Evolutionary conservation across 1,140 invertebrate species (phyloP), one percentile per base, ranked within the genome.

Genomic region (Phymastichus coffea): DNA sequence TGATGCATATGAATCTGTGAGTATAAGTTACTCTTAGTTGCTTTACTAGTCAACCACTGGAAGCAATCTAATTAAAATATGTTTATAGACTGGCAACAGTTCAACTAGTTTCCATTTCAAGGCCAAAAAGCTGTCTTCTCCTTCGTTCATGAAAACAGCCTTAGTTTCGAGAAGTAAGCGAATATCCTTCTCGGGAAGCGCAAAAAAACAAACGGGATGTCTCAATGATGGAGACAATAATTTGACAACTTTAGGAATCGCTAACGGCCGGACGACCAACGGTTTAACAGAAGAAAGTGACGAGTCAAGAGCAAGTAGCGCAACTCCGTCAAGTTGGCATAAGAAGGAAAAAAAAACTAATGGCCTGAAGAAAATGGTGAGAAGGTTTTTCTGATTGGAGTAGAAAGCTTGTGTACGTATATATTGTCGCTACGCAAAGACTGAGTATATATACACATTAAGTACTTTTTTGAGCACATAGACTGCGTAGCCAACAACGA

Each of bases 61-160:
- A n/a, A n/a, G 14, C 30, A 33, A 6, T 14, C 14, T 33, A 33
- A 6, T 8, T 33, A 33, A 33, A 33, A 14, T 40, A 14, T 25
- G 14, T 7, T 9, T 8, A 22, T 12, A 58, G 57, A 15, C 1
- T 9, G 28, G 44, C n/a, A 52, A 38, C 33, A 59, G 9, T 10
- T 4, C 46, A 4, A 58, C 26, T 15, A 51, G 26, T 28, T 35
- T 52, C 8, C 38, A 15, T 1, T 10, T 70, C 7, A 76, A 73
- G 17, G 46, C 51, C 6, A 57, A 64, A 3, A 69, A 82, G 44
- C 62, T 87, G n/a, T 85, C 82, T 1, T 86, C 87, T 23, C 83
- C 86, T 0, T 83, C 81, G 0, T 88, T 87, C 61, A 82, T 88
- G 61, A 83, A 83, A 66, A 86, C 85, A 17, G 83, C 84, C 0